These are phyloP conservation scores for Lateolabrax maculatus DNA, from an alignment of 2,797 vertebrate species.

Conservation along the genomic window DNA sequence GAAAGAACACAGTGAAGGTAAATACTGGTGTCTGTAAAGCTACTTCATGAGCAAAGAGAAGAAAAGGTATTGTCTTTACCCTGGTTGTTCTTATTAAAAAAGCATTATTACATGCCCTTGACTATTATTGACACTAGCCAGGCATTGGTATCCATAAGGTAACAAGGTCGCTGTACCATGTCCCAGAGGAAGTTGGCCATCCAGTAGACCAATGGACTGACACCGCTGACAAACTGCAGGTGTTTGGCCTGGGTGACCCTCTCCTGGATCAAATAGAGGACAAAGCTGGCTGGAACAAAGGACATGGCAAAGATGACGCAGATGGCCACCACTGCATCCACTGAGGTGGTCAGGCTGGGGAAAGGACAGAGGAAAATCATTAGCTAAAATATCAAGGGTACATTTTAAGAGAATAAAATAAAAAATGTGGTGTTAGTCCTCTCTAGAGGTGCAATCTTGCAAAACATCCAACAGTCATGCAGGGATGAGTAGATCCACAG, in stretches of 20 bases:
- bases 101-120: background rate
- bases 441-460: background rate
- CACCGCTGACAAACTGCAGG: constrained; percentile 95
- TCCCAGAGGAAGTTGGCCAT: constrained; percentile 95
- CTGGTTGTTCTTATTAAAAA: background rate
- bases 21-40: background rate
- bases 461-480: background rate
- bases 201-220: constrained; percentile 93
- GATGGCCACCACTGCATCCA: constrained; percentile 93
- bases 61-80: background rate
- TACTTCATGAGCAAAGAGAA: background rate
- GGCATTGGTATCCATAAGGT: background rate
- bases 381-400: background rate
- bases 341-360: constrained; percentile 91
- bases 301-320: constrained; percentile 98
- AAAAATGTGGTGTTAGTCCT: background rate
- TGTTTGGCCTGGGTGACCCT: constrained; percentile 94
- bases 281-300: constrained; percentile 95
- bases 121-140: background rate
- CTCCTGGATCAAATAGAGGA: constrained; percentile 96
- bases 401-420: background rate
- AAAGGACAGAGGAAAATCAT: background rate
- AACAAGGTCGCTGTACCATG: constrained; percentile 85
- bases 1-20: background rate
- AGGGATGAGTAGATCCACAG: background rate